These are phyloP conservation scores for Standfussiana lucernea DNA, from an alignment of 2,888 invertebrate species.

Conservation along the genomic window DNA sequence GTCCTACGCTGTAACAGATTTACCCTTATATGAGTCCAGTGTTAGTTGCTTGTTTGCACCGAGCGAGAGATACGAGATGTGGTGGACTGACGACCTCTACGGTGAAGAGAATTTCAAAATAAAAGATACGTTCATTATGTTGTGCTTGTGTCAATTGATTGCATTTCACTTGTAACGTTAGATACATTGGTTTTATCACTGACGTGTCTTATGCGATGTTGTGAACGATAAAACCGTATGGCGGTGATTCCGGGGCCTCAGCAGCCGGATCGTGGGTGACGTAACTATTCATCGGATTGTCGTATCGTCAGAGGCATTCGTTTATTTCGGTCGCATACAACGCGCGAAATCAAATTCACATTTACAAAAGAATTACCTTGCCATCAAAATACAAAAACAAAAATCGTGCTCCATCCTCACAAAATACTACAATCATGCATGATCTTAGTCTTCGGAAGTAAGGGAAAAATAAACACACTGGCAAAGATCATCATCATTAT, in stretches of 20 bases:
- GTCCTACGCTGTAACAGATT: constrained; percentile 69
- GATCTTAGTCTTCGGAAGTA: neutral
- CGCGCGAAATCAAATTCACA: neutral
- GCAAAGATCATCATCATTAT: neutral
- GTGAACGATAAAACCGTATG: neutral
- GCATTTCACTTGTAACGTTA: neutral
- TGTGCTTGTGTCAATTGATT: neutral
- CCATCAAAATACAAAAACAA: neutral
- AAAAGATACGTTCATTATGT: neutral
- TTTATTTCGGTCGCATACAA: neutral
- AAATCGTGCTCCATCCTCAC: neutral
- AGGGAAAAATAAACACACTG: neutral
- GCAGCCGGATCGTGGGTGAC: neutral
- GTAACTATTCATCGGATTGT: neutral
- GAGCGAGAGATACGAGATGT: constrained; percentile 38
- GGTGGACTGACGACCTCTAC: constrained; percentile 6
- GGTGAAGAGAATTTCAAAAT: constrained; percentile 9
- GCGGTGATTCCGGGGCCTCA: neutral
- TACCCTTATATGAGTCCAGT: constrained; percentile 58
- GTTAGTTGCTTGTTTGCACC: constrained; percentile 48
- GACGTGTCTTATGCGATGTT: neutral
- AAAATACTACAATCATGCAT: neutral
- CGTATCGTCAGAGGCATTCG: neutral
- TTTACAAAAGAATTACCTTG: neutral
- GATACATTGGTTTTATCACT: neutral